Conservation (phyloP, 1,140 invertebrate genomes). For the Hyphantria cunea region DNA sequence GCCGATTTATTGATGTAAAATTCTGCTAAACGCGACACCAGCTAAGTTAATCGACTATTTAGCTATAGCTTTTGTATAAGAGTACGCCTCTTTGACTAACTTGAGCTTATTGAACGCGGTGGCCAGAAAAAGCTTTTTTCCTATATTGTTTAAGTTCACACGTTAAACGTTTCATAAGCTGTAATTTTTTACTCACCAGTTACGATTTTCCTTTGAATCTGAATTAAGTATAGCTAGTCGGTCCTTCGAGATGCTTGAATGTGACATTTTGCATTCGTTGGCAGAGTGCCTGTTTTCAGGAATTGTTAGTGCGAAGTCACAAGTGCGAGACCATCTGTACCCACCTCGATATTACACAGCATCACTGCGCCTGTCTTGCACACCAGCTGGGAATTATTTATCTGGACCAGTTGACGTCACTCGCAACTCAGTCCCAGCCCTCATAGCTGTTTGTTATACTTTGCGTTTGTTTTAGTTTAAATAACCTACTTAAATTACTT, state of each 20-base stretch:
- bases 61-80: constrained; percentile 47
- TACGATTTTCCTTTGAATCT: constrained; percentile 5
- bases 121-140: constrained; percentile 58
- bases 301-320: constrained; percentile 36
- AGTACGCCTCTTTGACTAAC: constrained; percentile 68
- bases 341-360: constrained; percentile 37
- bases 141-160: constrained; percentile 74
- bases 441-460: neutral
- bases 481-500: neutral
- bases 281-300: constrained; percentile 46
- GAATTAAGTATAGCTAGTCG: constrained; percentile 21
- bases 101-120: constrained; percentile 69
- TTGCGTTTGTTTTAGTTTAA: constrained; percentile 4
- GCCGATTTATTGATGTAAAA: constrained; percentile 55
- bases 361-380: constrained; percentile 33
- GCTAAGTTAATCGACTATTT: constrained; percentile 69
- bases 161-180: constrained; percentile 58
- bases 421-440: constrained; percentile 2
- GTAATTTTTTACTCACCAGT: constrained; percentile 39
- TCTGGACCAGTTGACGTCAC: constrained; percentile 38
- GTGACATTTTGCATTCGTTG: constrained; percentile 46
- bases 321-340: constrained; percentile 31
- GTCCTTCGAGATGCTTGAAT: constrained; percentile 35
- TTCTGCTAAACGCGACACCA: constrained; percentile 43
- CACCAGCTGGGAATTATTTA: constrained; percentile 37